Conservation (phyloP, 2,888 invertebrate genomes). For the Tricholauxania praeusta region DNA sequence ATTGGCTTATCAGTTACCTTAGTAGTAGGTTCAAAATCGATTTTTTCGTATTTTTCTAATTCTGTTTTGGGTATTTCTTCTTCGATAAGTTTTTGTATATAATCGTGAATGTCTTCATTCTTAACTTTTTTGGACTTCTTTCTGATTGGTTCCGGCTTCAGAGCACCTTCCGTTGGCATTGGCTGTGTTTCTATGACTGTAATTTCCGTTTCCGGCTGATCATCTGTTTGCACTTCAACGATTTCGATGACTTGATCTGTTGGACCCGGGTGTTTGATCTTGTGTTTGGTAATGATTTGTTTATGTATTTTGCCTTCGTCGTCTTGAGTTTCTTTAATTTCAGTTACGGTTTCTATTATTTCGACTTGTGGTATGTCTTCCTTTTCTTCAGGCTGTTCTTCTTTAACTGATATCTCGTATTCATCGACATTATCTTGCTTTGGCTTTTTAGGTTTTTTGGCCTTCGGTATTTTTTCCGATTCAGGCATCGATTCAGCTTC, state of each 20-base stretch:
- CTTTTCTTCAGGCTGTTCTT: constrained; percentile 55
- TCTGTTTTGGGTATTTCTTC: constrained; percentile 66
- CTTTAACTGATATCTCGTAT: constrained; percentile 64
- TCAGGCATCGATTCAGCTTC: constrained; percentile 45
- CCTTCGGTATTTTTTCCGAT: constrained; percentile 38
- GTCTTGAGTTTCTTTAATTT: constrained; percentile 44
- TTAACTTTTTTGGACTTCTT: constrained; percentile 62
- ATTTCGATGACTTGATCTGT: constrained; percentile 66
- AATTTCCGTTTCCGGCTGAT: constrained; percentile 61
- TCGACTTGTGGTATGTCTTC: constrained; percentile 42
- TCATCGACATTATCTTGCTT: neutral
- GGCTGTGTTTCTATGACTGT: constrained; percentile 58
- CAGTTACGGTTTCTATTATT: constrained; percentile 47
- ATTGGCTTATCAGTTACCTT: constrained; percentile 53
- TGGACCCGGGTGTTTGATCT: constrained; percentile 66
- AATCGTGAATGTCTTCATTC: constrained; percentile 63
- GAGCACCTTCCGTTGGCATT: constrained; percentile 60
- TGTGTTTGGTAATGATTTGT: constrained; percentile 66
- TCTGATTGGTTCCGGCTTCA: constrained; percentile 58
- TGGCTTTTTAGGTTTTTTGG: constrained; percentile 12
- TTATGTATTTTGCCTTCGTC: constrained; percentile 64
- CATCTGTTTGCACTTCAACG: constrained; percentile 61
- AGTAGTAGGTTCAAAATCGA: constrained; percentile 60
- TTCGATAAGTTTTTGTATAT: constrained; percentile 64
- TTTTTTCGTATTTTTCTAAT: constrained; percentile 67